Conservation (phyloP, 2,888 invertebrate genomes). For the Listrodromus nycthemerus region DNA sequence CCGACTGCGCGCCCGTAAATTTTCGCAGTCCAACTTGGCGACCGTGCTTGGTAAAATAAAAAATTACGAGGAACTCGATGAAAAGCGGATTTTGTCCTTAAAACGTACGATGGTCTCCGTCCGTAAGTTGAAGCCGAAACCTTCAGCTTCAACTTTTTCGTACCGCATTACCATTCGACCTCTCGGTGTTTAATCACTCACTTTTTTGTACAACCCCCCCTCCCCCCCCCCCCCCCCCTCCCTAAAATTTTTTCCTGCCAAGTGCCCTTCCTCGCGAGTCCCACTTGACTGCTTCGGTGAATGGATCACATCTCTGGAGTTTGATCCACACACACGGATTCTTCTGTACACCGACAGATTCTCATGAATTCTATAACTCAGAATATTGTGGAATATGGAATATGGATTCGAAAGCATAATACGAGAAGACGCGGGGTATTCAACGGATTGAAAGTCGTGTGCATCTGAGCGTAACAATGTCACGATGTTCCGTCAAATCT, state of each 20-base stretch:
- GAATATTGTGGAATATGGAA: neutral
- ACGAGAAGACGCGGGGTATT: neutral
- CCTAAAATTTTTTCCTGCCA: neutral
- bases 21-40: conserved; percentile 1
- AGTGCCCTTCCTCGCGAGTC: neutral
- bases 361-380: neutral
- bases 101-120: neutral
- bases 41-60: conserved; percentile 22
- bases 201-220: conserved; percentile 28
- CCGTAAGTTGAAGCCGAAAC: neutral
- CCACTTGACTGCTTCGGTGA: conserved; percentile 12
- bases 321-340: conserved; percentile 6
- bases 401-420: conserved; percentile 17
- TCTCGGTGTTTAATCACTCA: conserved; percentile 37
- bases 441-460: conserved; percentile 24
- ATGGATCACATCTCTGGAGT: neutral
- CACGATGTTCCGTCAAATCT: neutral
- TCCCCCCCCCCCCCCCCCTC: neutral
- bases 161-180: conserved; percentile 36
- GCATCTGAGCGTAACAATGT: neutral
- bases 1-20: conserved; percentile 12
- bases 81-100: conserved; percentile 35
- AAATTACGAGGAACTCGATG: conserved; percentile 29
- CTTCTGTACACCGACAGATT: neutral
- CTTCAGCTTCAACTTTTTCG: conserved; percentile 37